These are phyloP conservation scores for Platyrinchus mystaceus DNA, from an alignment of 2,797 vertebrate genomes.

Conservation along the genomic window DNA sequence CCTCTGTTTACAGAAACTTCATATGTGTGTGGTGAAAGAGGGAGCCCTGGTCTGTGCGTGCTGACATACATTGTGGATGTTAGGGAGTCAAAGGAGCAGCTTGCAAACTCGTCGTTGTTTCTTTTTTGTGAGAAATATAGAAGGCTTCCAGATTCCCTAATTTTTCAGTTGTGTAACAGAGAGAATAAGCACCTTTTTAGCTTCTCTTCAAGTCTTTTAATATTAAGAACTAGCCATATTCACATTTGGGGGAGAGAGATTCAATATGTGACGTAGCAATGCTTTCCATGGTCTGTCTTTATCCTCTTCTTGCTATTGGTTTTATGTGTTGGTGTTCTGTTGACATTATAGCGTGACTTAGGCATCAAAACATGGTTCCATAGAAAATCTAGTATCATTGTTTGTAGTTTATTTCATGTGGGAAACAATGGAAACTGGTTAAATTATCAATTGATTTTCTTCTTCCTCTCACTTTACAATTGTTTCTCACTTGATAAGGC, in stretches of 20 bases:
- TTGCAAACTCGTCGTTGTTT: constrained; percentile 16
- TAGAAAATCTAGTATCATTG: constrained; percentile 33
- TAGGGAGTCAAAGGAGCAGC: neutral
- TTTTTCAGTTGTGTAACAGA: neutral
- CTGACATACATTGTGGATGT: neutral
- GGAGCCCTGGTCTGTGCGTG: neutral
- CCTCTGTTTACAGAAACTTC: neutral
- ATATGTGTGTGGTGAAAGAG: neutral
- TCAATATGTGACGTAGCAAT: constrained; percentile 11
- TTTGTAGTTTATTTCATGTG: constrained; percentile 7
- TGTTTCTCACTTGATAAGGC: constrained; percentile 56
- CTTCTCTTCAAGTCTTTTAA: constrained; percentile 9
- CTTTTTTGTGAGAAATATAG: neutral
- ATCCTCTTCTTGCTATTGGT: constrained; percentile 9
- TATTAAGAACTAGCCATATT: constrained; percentile 34
- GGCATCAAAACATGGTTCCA: constrained; percentile 17
- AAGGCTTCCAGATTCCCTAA: neutral
- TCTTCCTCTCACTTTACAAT: constrained; percentile 32
- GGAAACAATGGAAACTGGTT: constrained; percentile 38
- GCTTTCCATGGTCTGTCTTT: constrained; percentile 24
- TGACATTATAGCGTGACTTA: constrained; percentile 42
- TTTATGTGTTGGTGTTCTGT: constrained; percentile 48
- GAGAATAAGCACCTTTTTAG: constrained; percentile 17
- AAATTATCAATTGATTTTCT: constrained; percentile 43
- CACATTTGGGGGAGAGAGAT: constrained; percentile 42